Percentiles rank a stretch among this genome's conserved stretches.
These are phyloP conservation scores for Pentalonia nigronervosa DNA, from an alignment of 1,140 invertebrate species.

Conservation along the genomic window DNA sequence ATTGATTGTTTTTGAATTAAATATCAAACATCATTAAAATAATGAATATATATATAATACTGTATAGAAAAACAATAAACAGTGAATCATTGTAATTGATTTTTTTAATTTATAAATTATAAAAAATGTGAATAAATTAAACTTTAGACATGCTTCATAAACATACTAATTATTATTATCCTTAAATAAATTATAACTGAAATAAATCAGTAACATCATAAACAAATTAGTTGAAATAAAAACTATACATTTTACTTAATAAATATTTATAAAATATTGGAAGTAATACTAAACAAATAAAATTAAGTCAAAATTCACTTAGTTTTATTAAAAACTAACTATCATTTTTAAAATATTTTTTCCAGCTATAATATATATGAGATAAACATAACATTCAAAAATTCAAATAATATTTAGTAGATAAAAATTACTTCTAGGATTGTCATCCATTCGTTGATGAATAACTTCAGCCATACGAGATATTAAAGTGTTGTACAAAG, in stretches of 20 bases:
- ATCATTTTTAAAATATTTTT: neutral
- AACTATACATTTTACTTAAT: neutral
- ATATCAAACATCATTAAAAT: too few relatives aligned
- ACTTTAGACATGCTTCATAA: too few relatives aligned
- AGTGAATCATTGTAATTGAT: too few relatives aligned
- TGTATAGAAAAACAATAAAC: too few relatives aligned
- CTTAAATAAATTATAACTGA: too few relatives aligned
- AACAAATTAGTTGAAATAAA: too few relatives aligned
- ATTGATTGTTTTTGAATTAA: too few relatives aligned
- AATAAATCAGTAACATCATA: too few relatives aligned
- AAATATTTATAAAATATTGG: neutral
- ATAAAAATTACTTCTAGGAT: constrained; percentile 68
- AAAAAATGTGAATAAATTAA: too few relatives aligned
- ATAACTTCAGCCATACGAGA: constrained; percentile 86
- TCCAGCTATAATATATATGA: neutral
- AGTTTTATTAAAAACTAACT: neutral
- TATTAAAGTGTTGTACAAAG: constrained; percentile 87
- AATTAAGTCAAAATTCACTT: neutral
- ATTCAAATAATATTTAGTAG: neutral
- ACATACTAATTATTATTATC: too few relatives aligned
- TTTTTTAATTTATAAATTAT: too few relatives aligned
- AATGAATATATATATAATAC: too few relatives aligned
- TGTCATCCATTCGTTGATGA: constrained; percentile 82
- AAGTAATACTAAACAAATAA: neutral
- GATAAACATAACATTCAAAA: neutral